Base-by-base conservation (phyloP, 1,140 invertebrate genomes). In the Homalodisca vitripennis region DNA sequence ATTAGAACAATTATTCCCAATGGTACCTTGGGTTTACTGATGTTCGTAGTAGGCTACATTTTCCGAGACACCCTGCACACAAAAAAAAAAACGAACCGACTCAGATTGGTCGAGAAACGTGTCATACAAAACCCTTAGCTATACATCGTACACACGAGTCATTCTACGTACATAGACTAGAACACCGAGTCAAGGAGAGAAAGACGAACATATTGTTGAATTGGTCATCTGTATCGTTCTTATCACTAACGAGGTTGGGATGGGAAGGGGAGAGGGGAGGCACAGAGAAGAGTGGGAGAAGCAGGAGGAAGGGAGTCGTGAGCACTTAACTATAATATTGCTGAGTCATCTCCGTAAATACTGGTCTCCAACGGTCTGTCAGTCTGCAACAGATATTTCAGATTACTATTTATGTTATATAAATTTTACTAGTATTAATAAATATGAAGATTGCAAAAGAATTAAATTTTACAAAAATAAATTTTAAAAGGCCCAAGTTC, bases 251-350 rank as follows among this genome's bases (percentile, higher is more conserved):
- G 12, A 24, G 14, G 26, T 14, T 13, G 24, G 34, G 17, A 22
- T 14, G 14, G 24, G 55, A 27, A 30, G 14, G 24, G 34, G 17
- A 22, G 24, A 10, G 24, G 55, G 55, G 55, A 60, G 55, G 27
- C 24, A 30, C 55, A 29, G 24, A 27, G 22, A 60, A 60, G 34
- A 41, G 55, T 60, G n/a, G 48, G n/a, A 22, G 55, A 27, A 60
- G 55, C 6, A 24, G 55, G 55, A 13, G 55, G 27, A 10, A 30
- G 55, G 3, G 22, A 26, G 55, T 13, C 12, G 55, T 60, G 55
- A 27, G 55, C 55, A 60, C 55, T 60, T 60, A 60, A 60, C 55
- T 60, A 30, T 60, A 60, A 26, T 60, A 60, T 60, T 60, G 55
- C 55, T 60, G 55, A 60, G 24, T 60, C 55, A 10, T 22, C 55